Evolutionary conservation across 2,888 invertebrate species (phyloP).

Genomic region (Caenorhabditis zanzibari): DNA sequence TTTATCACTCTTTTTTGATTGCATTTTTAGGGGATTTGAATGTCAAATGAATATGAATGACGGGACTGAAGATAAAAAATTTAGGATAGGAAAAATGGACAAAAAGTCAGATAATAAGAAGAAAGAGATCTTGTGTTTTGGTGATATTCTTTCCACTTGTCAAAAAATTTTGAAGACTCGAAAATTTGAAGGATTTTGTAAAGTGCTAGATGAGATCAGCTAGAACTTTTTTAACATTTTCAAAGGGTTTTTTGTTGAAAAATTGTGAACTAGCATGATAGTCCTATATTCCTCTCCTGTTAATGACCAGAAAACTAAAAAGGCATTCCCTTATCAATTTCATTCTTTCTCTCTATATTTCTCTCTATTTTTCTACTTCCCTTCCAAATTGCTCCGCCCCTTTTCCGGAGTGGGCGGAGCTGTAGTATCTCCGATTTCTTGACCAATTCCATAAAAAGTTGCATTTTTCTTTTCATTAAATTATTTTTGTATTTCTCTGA

Average conservation of each 20-base stretch:
- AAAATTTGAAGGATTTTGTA: too few species aligned
- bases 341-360: slow-evolving; percentile 6
- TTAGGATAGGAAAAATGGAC: neutral
- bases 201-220: too few species aligned
- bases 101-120: neutral
- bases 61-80: neutral
- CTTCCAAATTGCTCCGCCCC: slow-evolving; percentile 21
- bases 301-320: neutral
- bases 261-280: too few species aligned
- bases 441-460: slow-evolving; percentile 19
- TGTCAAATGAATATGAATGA: slow-evolving; percentile 19
- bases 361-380: slow-evolving; percentile 20
- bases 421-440: slow-evolving; percentile 18
- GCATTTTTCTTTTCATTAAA: slow-evolving; percentile 18
- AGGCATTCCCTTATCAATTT: neutral
- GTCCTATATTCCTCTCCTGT: neutral
- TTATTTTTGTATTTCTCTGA: neutral
- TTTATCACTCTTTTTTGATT: slow-evolving; percentile 5
- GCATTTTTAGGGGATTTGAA: slow-evolving; percentile 21
- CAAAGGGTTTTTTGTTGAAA: too few species aligned
- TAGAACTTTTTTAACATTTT: too few species aligned
- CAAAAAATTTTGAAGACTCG: too few species aligned
- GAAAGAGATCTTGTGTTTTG: neutral
- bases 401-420: slow-evolving; percentile 49
- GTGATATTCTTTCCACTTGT: slow-evolving; percentile 1